Percentiles rank a stretch among this genome's conserved stretches.
Conservation (phyloP, 30 jellyfish, hydroid and myxozoan species). For the Phacellophora camtschatica region DNA sequence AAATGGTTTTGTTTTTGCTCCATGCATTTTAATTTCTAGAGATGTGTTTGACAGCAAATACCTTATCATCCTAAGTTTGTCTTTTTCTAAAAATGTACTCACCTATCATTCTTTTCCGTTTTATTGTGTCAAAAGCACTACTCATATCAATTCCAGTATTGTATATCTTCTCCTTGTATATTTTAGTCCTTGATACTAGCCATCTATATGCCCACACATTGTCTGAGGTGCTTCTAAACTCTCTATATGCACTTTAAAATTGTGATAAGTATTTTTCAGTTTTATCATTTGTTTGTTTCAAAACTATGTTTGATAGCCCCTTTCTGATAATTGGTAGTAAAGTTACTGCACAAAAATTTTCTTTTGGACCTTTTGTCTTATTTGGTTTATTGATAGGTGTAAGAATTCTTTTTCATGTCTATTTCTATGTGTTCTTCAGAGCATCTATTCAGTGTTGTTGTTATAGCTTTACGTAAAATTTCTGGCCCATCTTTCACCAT, state of each 20-base stretch:
- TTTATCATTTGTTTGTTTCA: slow-evolving; percentile 19
- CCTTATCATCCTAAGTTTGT: slow-evolving; percentile 3
- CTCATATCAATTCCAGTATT: slow-evolving; percentile 35
- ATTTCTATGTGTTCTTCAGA: not conserved
- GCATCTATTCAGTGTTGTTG: not conserved
- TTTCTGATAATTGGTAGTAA: slow-evolving; percentile 45
- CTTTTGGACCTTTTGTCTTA: slow-evolving; percentile 49
- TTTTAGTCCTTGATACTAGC: slow-evolving; percentile 24
- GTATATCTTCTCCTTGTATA: not conserved
- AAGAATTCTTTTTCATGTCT: not conserved
- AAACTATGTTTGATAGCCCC: slow-evolving; percentile 25
- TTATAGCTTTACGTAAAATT: not conserved
- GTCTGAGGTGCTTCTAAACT: slow-evolving; percentile 19
- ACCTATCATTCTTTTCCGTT: not conserved
- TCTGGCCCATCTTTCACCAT: no score
- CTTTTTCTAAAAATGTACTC: not conserved
- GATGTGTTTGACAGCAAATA: not conserved
- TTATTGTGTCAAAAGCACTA: slow-evolving; percentile 22
- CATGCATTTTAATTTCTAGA: not conserved
- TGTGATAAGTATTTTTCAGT: slow-evolving; percentile 27
- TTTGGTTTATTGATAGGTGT: slow-evolving; percentile 10
- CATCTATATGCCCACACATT: slow-evolving; percentile 55
- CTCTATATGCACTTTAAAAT: slow-evolving; percentile 27
- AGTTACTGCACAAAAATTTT: slow-evolving; percentile 11
- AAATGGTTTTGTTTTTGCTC: not conserved